Evolutionary conservation across 2,113 vertebrate genomes (phyloP), one percentile per base, ranked within the genome.

Genomic region (Cromileptes altivelis): DNA sequence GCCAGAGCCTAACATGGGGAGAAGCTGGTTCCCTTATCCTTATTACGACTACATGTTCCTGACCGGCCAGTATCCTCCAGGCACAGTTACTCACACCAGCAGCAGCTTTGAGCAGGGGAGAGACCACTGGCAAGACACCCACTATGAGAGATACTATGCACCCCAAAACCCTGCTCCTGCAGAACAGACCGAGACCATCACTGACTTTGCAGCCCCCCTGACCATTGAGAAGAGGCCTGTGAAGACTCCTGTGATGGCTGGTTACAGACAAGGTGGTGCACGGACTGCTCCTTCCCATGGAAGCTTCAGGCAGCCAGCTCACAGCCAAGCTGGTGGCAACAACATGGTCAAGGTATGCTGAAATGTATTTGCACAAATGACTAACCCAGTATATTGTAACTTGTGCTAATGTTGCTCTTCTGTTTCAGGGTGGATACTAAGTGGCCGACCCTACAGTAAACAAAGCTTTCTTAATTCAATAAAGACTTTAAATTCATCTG

Each of bases 41-140:
- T 47, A 45, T 2, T 80, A 71, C 6, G 72, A 84, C 85, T 79
- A 52, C 70, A 86, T 53, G 71, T 80, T 89, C 55, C 25, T 91
- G 65, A 81, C 42, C 0, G 84, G 81, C 5, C n/a, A 75, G 33
- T 84, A 87, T 53, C 85, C 89, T 47, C 47, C 50, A 9, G 91
- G 91, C 49, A 88, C 84, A 6, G 7, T 67, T 57, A 81, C 33
- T 6, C 65, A 85, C 15, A 49, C 14, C 63, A 88, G 73, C 42
- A 47, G 21, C n/a, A 73, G 27, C 9, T 72, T 30, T 0, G 76
- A 88, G 45, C 79, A 81, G 2, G 89, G 87, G 1, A 55, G 2
- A 0, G 63, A 89, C 81, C 11, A 64, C 63, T 15, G 18, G 14
- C 13, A 81, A 8, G 76, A 80, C 1, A 15, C 3, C 23, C 85